Conservation (phyloP, 1,140 invertebrate genomes). For the Pseudomyrmex flavicornis region DNA sequence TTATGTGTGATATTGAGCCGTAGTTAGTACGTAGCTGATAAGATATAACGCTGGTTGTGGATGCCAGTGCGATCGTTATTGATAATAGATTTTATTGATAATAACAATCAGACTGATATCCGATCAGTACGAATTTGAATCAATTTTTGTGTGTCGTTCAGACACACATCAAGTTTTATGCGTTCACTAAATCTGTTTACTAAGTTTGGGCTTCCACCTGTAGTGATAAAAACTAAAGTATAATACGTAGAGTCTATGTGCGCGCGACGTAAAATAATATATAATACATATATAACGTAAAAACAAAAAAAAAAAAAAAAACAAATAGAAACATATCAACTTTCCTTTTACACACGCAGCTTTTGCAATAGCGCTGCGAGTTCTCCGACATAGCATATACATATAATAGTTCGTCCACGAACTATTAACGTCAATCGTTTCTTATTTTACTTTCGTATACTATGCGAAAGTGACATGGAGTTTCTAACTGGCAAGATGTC, state of each 20-base stretch:
- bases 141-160: neutral
- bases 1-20: constrained; percentile 51
- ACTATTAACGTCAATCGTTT: too few species aligned
- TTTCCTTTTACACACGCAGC: too few species aligned
- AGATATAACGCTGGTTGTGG: constrained; percentile 7
- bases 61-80: constrained; percentile 22
- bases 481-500: too few species aligned
- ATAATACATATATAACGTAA: neutral
- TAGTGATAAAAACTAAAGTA: neutral
- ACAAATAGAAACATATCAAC: neutral
- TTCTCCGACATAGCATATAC: too few species aligned
- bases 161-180: neutral
- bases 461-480: too few species aligned
- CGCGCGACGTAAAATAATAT: neutral
- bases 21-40: constrained; percentile 31
- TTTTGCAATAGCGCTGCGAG: too few species aligned
- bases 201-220: neutral
- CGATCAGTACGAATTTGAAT: too few species aligned
- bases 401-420: too few species aligned
- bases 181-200: neutral
- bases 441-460: too few species aligned
- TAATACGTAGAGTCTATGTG: neutral
- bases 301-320: neutral
- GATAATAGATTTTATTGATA: neutral
- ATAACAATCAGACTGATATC: neutral